phyloP scores from a whole-genome alignment of 2,113 vertebrate species.

The Lycocorax pyrrhopterus region DNA sequence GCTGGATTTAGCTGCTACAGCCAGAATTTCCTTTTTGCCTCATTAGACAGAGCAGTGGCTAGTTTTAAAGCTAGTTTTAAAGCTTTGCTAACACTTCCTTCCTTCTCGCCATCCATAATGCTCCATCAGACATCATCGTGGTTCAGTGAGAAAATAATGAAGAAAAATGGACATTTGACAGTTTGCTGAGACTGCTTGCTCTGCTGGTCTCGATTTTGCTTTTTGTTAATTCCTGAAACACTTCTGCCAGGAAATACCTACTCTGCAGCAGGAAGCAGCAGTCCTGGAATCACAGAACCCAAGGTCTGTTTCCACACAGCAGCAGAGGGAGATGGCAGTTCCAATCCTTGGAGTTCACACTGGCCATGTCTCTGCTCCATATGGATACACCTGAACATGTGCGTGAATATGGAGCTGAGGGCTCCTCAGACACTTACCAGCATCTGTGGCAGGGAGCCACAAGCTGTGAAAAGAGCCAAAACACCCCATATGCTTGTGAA shows the following conservation, averaged over 20 bases:
- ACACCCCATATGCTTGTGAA: neutral
- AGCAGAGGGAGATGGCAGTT: neutral
- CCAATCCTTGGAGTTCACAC: neutral
- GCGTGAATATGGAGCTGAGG: neutral
- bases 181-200: neutral
- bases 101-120: constrained; percentile 8
- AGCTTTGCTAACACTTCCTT: constrained; percentile 15
- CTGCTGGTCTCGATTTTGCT: neutral
- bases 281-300: neutral
- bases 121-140: neutral
- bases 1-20: neutral
- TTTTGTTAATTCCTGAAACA: neutral
- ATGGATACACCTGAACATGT: neutral
- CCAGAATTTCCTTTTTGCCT: constrained; percentile 21
- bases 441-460: neutral
- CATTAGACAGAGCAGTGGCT: constrained; percentile 13
- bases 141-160: constrained; percentile 15
- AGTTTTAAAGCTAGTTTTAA: neutral
- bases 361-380: neutral
- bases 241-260: neutral
- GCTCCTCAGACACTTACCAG: neutral
- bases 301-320: neutral
- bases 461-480: neutral
- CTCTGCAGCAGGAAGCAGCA: neutral
- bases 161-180: neutral